Conservation (phyloP, 1,140 invertebrate genomes). For the Euura saliciscinereae region DNA sequence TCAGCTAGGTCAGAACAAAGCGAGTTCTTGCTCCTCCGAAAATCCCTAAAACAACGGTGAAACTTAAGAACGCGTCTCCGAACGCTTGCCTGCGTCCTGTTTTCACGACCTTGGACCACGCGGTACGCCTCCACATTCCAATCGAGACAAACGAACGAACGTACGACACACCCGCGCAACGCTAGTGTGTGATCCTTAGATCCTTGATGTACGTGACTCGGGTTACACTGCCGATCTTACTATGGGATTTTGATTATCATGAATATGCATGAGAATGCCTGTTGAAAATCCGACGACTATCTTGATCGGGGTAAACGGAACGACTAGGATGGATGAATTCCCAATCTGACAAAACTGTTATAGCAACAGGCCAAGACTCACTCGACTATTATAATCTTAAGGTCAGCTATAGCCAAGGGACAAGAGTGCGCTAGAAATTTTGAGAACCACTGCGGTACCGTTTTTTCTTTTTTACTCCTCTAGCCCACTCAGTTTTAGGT, state of each 20-base stretch:
- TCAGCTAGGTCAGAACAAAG: no score
- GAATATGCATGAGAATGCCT: neutral
- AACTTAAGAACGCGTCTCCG: neutral
- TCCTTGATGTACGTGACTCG: neutral
- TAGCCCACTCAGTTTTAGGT: neutral
- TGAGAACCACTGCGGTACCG: neutral
- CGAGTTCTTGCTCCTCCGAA: no score
- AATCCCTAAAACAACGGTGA: no score
- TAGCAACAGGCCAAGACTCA: neutral
- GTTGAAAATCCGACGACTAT: neutral
- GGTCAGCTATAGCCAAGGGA: neutral
- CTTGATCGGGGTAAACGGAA: no score
- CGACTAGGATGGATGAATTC: neutral
- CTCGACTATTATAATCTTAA: neutral
- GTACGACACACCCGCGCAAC: neutral
- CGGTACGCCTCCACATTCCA: conserved; percentile 4
- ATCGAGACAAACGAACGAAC: neutral
- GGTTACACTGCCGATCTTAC: neutral
- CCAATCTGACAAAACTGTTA: no score
- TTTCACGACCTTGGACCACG: conserved; percentile 1
- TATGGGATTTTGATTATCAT: neutral
- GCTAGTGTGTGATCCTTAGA: neutral
- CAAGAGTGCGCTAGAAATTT: neutral
- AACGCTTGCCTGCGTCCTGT: conserved; percentile 6
- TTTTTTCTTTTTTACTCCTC: no score